phyloP scores from a whole-genome alignment of 35 echinoderm and acorn worm species.

The Heliocidaris erythrogramma region DNA sequence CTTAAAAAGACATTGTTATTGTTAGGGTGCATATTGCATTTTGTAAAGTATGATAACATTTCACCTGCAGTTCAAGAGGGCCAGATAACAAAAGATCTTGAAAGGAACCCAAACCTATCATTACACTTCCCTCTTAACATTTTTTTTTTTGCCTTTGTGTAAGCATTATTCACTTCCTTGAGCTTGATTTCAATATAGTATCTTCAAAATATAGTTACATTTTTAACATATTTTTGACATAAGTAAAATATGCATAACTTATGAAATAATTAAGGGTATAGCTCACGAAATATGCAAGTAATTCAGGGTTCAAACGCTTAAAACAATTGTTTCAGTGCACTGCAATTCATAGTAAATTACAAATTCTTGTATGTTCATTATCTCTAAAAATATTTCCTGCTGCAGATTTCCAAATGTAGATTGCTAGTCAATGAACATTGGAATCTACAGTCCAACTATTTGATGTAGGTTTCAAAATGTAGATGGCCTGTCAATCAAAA shows the following conservation, averaged over 20 bases:
- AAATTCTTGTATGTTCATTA: no score
- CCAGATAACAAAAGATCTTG: not conserved
- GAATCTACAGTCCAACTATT: not conserved
- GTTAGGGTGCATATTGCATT: not conserved
- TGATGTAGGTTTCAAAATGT: not conserved
- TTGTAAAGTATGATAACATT: not conserved
- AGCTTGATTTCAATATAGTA: not conserved
- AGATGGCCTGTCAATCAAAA: slow-evolving; percentile 9
- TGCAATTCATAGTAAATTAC: no score
- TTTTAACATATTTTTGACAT: no score
- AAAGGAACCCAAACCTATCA: not conserved
- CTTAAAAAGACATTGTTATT: not conserved
- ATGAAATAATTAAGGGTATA: no score
- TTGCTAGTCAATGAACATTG: not conserved
- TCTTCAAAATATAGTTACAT: no score
- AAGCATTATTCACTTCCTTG: not conserved
- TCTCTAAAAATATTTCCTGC: no score
- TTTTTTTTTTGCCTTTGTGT: not conserved
- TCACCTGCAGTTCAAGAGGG: not conserved
- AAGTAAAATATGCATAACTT: no score
- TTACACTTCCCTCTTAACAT: not conserved
- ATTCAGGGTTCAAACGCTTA: no score
- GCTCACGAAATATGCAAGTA: no score
- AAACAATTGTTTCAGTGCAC: no score
- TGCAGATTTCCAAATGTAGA: not conserved